Evolutionary conservation across 2,113 vertebrate genomes (phyloP).

Genomic region (Ranitomeya imitator): DNA sequence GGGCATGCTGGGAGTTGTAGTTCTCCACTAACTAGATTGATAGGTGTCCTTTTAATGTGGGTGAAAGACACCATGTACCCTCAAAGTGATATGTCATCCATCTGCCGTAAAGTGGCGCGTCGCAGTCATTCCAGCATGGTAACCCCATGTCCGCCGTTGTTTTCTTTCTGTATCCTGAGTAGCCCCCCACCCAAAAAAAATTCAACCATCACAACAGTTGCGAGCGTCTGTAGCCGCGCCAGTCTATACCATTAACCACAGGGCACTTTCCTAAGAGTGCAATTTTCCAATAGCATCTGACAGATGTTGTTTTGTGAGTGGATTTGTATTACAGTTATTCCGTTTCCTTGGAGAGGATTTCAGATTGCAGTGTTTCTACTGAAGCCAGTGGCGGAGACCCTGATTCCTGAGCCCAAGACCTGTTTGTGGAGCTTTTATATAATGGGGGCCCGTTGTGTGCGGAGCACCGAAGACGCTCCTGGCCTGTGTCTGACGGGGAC

Average conservation of each 20-base stretch:
- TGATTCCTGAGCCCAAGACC: conserved; percentile 4
- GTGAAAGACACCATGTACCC: background rate
- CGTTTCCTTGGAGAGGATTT: conserved; percentile 56
- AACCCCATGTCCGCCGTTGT: background rate
- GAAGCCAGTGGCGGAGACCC: conserved; percentile 39
- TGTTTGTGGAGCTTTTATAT: conserved; percentile 41
- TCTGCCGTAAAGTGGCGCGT: no score
- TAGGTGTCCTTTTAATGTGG: background rate
- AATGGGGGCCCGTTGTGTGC: background rate
- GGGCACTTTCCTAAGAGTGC: conserved; percentile 29
- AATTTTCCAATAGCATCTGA: conserved; percentile 41
- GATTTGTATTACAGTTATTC: conserved; percentile 58
- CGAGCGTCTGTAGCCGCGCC: conserved; percentile 36
- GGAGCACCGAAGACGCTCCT: background rate
- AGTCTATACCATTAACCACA: conserved; percentile 47
- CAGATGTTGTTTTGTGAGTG: conserved; percentile 40
- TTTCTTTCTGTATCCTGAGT: background rate
- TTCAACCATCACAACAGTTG: conserved; percentile 31
- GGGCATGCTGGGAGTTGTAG: background rate
- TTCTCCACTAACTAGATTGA: background rate
- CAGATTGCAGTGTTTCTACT: conserved; percentile 51
- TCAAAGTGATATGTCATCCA: no score
- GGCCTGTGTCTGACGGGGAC: background rate
- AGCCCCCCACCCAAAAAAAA: conserved; percentile 37
- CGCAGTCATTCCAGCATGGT: no score